Evolutionary conservation across 2,797 vertebrate genomes (phyloP).

Genomic region (Hemibagrus guttatus): DNA sequence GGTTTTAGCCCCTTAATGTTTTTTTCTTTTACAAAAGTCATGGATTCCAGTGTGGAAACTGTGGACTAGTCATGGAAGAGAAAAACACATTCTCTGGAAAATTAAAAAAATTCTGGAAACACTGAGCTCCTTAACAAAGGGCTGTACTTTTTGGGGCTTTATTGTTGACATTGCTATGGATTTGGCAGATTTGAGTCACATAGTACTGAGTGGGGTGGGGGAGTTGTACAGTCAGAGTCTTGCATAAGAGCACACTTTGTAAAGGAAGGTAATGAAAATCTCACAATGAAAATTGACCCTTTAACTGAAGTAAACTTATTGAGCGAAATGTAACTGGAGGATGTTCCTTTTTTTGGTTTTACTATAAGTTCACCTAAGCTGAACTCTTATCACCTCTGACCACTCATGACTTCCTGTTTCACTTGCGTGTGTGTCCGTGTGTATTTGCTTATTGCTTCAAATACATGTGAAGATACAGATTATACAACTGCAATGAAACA

Average conservation of each 20-base stretch:
- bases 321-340: not conserved
- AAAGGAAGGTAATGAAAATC: not conserved
- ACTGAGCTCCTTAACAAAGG: not conserved
- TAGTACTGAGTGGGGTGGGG: not conserved
- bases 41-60: not conserved
- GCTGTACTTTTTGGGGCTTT: not conserved
- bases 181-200: slow-evolving; percentile 26
- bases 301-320: not conserved
- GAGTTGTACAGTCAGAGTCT: not conserved
- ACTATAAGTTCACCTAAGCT: not conserved
- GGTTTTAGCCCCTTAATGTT: not conserved
- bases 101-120: not conserved
- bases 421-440: too few relatives aligned
- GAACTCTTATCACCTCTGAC: not conserved
- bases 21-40: not conserved
- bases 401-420: not conserved
- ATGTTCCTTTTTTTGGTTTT: not conserved
- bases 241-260: not conserved
- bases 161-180: not conserved
- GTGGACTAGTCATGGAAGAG: not conserved
- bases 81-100: not conserved
- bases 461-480: not conserved
- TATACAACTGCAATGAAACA: not conserved
- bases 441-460: not conserved
- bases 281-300: not conserved